Evolutionary conservation across 2,888 invertebrate genomes (phyloP).

Genomic region (Watsonalla cultraria): DNA sequence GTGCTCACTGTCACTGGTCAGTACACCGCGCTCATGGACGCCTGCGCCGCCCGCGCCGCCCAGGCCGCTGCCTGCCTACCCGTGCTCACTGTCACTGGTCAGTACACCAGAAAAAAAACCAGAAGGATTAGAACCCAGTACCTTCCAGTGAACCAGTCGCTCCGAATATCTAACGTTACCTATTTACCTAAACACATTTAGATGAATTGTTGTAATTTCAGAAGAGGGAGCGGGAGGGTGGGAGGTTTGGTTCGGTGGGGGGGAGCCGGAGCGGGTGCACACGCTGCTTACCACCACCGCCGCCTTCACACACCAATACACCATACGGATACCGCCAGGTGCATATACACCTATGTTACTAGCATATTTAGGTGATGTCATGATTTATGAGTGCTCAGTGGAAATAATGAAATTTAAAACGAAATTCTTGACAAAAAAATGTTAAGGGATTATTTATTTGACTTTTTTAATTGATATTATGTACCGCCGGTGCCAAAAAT

Average conservation of each 20-base stretch:
- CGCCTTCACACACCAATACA: conserved; percentile 54
- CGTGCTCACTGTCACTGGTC: conserved; percentile 20
- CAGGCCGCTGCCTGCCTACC: conserved; percentile 22
- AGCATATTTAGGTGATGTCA: too few species aligned
- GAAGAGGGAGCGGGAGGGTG: conserved; percentile 78
- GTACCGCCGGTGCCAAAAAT: too few species aligned
- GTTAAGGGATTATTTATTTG: too few species aligned
- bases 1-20: neutral
- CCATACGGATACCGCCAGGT: conserved; percentile 52
- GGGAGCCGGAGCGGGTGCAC: conserved; percentile 74
- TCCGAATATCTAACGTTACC: too few species aligned
- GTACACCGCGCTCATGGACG: conserved; percentile 34
- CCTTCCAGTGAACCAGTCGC: too few species aligned
- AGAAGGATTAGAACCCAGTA: too few species aligned
- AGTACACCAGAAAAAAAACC: neutral
- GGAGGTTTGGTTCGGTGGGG: conserved; percentile 84
- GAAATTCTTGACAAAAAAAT: too few species aligned
- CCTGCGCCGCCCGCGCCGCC: conserved; percentile 32
- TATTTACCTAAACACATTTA: too few species aligned
- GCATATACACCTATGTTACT: neutral
- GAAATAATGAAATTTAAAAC: too few species aligned
- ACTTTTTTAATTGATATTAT: too few species aligned
- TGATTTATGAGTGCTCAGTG: too few species aligned
- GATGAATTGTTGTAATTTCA: conserved; percentile 11
- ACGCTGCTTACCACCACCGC: conserved; percentile 39